These are phyloP conservation scores for Ischnus inquisitorius DNA, from an alignment of 2,888 invertebrate genomes.

Conservation along the genomic window DNA sequence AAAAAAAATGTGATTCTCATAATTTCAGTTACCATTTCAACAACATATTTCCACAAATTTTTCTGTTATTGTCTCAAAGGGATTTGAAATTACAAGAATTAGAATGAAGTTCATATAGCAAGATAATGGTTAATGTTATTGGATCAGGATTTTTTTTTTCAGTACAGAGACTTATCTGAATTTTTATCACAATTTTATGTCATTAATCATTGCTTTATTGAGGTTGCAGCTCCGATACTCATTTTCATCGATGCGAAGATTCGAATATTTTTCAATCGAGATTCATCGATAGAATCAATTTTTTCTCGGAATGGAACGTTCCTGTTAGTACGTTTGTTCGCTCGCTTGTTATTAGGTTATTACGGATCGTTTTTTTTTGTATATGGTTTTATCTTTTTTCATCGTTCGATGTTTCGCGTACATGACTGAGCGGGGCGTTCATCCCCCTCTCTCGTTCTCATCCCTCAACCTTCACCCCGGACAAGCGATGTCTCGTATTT, in stretches of 20 bases:
- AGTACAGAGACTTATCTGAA: too few relatives aligned
- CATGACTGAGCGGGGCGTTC: slow-evolving; percentile 13
- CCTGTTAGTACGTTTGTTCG: slow-evolving; percentile 27
- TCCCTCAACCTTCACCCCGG: slow-evolving; percentile 18
- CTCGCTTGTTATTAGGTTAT: slow-evolving; percentile 16
- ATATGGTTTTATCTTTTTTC: slow-evolving; percentile 19
- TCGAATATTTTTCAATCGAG: not conserved
- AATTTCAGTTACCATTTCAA: too few relatives aligned
- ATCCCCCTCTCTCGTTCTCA: not conserved
- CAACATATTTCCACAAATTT: too few relatives aligned
- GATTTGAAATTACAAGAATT: too few relatives aligned
- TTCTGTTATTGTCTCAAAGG: too few relatives aligned
- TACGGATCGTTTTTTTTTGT: slow-evolving; percentile 20
- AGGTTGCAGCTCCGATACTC: not conserved
- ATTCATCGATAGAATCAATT: not conserved
- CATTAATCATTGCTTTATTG: not conserved
- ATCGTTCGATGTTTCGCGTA: slow-evolving; percentile 48
- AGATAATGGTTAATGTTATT: too few relatives aligned
- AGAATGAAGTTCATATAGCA: too few relatives aligned
- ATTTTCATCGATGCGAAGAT: not conserved
- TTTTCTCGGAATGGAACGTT: not conserved
- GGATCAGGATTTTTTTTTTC: too few relatives aligned
- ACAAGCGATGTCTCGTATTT: slow-evolving; percentile 80
- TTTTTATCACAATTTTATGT: not conserved
- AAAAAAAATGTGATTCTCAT: too few relatives aligned